Evolutionary conservation across 2,797 vertebrate genomes (phyloP), one percentile per base, ranked within the genome.

Genomic region (Myripristis murdjan): DNA sequence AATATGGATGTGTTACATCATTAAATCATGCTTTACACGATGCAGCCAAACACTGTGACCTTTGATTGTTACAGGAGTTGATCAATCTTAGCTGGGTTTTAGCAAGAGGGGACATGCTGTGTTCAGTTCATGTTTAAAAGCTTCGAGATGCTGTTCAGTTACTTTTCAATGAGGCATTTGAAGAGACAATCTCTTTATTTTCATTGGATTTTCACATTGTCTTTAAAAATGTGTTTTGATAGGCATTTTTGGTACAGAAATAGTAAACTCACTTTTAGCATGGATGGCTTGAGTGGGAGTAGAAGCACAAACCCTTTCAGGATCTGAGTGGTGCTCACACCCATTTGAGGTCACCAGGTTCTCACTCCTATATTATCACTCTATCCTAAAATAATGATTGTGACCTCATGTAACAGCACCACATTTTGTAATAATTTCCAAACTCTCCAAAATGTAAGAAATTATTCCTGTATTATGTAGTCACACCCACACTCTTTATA

Each of bases 1-100:
- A 47, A 56, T 61, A 61, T 49, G 43, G 24, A 52, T 54, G 39
- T 10, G 3, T 72, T 81, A 54, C 76, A 57, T 82, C 68, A 75
- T 47, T 75, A 62, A 23, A 57, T 55, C 18, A 53, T 39, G 12
- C 24, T 59, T 73, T 84, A 55, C 61, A 72, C 18, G 56, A 65
- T 3, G 23, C 49, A 54, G 63, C 77, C 51, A 44, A 55, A 78
- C 59, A 54, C 41, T 14, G 57, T 66, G 73, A 77, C 47, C 75
- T 73, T 41, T 71, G 79, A 44, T 72, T 60, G 28, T 24, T 63
- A 26, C 62, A 81, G 22, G 18, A 16, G 64, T 58, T 20, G 37
- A 78, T 87, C 79, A 72, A 71, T 86, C 44, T 3, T 35, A 31
- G 53, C 46, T 39, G 16, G 10, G 31, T 56, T 8, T 1, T 44